phyloP scores from a whole-genome alignment of 1,140 invertebrate species.

The Hyphantria cunea region DNA sequence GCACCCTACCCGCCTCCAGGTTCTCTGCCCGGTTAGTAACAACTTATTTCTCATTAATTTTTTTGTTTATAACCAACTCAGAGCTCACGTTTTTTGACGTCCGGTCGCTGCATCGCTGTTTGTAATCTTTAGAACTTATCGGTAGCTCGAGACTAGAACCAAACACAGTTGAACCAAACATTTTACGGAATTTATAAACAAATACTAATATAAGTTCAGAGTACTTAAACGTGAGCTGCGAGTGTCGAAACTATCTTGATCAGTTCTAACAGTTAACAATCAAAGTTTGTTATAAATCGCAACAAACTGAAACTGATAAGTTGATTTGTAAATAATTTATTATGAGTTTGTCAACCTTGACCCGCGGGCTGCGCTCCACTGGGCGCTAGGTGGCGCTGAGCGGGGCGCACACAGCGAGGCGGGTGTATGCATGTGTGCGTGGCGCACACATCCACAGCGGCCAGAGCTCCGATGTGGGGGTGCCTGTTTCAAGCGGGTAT shows the following conservation, averaged over 20 bases:
- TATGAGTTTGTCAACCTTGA: slow-evolving; percentile 75
- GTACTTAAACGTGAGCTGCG: slow-evolving; percentile 19
- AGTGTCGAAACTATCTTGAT: neutral
- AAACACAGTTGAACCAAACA: slow-evolving; percentile 59
- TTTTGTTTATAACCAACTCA: slow-evolving; percentile 25
- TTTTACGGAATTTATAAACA: slow-evolving; percentile 73
- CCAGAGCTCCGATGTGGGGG: slow-evolving; percentile 39
- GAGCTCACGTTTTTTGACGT: slow-evolving; percentile 54
- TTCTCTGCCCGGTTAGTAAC: slow-evolving; percentile 77
- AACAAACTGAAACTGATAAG: slow-evolving; percentile 42
- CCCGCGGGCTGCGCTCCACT: slow-evolving; percentile 44
- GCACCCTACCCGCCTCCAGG: slow-evolving; percentile 91
- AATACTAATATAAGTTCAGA: slow-evolving; percentile 29
- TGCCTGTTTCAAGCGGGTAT: slow-evolving; percentile 44
- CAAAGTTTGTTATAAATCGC: slow-evolving; percentile 32
- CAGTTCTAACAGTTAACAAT: slow-evolving; percentile 1
- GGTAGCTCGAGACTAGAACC: slow-evolving; percentile 41
- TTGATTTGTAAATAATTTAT: slow-evolving; percentile 67
- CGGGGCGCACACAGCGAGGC: slow-evolving; percentile 48
- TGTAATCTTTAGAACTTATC: slow-evolving; percentile 70
- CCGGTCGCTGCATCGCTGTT: slow-evolving; percentile 50
- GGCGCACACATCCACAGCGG: slow-evolving; percentile 48
- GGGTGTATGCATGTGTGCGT: slow-evolving; percentile 47
- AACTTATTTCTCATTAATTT: slow-evolving; percentile 13
- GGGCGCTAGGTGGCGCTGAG: slow-evolving; percentile 65